Evolutionary conservation across 2,113 vertebrate genomes (phyloP).

Genomic region (Xyliphius kryptos): DNA sequence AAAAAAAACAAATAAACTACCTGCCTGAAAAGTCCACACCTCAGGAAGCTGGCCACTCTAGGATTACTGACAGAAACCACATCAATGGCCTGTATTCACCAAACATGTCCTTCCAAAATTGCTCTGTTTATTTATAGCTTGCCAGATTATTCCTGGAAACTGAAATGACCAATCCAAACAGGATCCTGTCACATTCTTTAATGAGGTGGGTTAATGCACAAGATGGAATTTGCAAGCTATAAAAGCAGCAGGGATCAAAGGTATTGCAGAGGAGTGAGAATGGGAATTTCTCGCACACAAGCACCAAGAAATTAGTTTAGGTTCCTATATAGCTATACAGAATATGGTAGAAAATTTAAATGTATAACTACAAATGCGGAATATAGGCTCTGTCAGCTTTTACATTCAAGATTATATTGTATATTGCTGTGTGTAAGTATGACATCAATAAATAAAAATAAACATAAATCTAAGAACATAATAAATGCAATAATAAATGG

Average conservation of each 20-base stretch:
- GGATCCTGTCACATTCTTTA: conserved; percentile 31
- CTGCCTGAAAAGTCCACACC: conserved; percentile 12
- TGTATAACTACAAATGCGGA: too few species aligned
- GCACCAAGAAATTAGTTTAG: too few species aligned
- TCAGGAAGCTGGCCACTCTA: background rate
- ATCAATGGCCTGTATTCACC: conserved; percentile 16
- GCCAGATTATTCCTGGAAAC: conserved; percentile 36
- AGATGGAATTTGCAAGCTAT: conserved; percentile 10
- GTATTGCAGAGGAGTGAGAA: conserved; percentile 12
- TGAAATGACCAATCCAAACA: conserved; percentile 33
- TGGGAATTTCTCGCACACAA: conserved; percentile 10
- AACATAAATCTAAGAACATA: too few species aligned
- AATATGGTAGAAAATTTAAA: too few species aligned
- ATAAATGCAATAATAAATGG: too few species aligned
- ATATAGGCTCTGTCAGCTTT: too few species aligned
- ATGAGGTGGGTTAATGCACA: conserved; percentile 37
- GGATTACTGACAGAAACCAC: conserved; percentile 16
- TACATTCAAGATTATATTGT: too few species aligned
- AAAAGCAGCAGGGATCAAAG: conserved; percentile 26
- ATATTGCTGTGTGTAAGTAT: too few species aligned
- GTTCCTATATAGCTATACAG: too few species aligned
- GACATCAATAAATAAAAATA: too few species aligned
- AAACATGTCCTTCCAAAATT: conserved; percentile 5
- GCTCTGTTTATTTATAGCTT: conserved; percentile 36
- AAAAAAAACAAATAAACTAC: conserved; percentile 32